phyloP scores from a whole-genome alignment of 1,140 invertebrate species.

The Trissolcus basalis region DNA sequence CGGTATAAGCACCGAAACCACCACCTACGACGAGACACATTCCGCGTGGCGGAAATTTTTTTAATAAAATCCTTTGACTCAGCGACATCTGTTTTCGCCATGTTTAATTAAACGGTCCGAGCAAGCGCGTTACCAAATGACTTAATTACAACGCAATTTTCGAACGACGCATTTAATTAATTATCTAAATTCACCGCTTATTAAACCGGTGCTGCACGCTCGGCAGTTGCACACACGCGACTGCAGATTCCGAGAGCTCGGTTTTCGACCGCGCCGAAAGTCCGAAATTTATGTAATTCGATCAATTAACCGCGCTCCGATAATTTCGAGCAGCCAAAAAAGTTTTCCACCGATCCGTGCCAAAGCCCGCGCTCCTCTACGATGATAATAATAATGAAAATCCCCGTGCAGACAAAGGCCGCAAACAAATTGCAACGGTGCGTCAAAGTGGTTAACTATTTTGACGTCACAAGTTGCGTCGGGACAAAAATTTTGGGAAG shows the following conservation, averaged over 20 bases:
- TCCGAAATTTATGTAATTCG: conserved; percentile 32
- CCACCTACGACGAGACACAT: neutral
- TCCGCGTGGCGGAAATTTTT: conserved; percentile 4
- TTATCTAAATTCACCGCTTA: conserved; percentile 38
- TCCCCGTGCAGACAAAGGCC: too few relatives aligned
- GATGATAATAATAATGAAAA: too few relatives aligned
- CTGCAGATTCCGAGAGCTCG: neutral
- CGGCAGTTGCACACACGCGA: neutral
- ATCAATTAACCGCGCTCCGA: conserved; percentile 24
- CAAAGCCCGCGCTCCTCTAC: conserved; percentile 9
- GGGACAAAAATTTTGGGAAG: conserved; percentile 21
- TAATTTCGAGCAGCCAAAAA: conserved; percentile 22
- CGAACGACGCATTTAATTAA: conserved; percentile 29
- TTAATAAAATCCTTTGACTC: conserved; percentile 18
- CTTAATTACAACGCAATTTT: conserved; percentile 37
- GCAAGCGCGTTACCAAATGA: conserved; percentile 24
- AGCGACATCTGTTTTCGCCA: conserved; percentile 29
- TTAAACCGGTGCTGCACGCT: conserved; percentile 15
- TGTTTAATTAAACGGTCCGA: conserved; percentile 31
- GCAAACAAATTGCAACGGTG: conserved; percentile 7
- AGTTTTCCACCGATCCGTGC: conserved; percentile 3
- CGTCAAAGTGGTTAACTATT: conserved; percentile 19
- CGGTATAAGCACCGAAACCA: too few relatives aligned
- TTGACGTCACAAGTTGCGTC: conserved; percentile 1
- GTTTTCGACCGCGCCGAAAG: neutral